Base-by-base conservation (phyloP, 2,888 invertebrate genomes). In the Alcis repandata region DNA sequence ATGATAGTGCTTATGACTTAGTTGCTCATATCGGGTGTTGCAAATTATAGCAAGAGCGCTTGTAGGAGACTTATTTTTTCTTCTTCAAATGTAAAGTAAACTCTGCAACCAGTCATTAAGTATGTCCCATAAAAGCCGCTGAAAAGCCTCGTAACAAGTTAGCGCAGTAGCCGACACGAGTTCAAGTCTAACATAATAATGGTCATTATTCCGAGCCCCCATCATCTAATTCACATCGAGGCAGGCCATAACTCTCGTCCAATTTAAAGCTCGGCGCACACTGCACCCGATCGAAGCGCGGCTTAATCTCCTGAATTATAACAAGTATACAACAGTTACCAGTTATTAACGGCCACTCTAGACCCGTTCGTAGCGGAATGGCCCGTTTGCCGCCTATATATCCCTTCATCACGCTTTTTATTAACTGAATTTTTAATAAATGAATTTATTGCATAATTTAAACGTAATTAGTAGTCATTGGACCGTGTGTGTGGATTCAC, bases 361-460 rank as follows among this genome's bases (percentile, higher is more conserved):
- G 75, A 74, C 81, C 80, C 85, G 83, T 87, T 86, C 81, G 79
- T 81, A 76, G 68, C 63, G 77, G 45, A 74, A 77, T 59, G 65
- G 64, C 66, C 65, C 73, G 83, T 73, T 57, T 66, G 69, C 56
- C 51, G 67, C 77, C 80, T 69, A 81, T 80, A 81, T 83, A 87
- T 84, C 82, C 82, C 79, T 78, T 77, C 78, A 80, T 76, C 76
- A 72, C 52, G 67, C 68, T 76, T 78, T 78, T 79, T 82, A 77
- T 81, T 80, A 84, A 90, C 88, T 45, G 85, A 88, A 86, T 89
- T 85, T 91, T 91, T 88, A 88, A 90, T 86, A 85, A 89, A 91
- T 90, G 88, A 89, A 91, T 92, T 89, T 91, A 91, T 88, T 77
- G 79, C 82, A 83, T 86, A 82, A 90, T 90, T 90, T 87, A 86